These are phyloP conservation scores for Anguilla anguilla DNA, from an alignment of 2,797 vertebrate species.

Conservation along the genomic window DNA sequence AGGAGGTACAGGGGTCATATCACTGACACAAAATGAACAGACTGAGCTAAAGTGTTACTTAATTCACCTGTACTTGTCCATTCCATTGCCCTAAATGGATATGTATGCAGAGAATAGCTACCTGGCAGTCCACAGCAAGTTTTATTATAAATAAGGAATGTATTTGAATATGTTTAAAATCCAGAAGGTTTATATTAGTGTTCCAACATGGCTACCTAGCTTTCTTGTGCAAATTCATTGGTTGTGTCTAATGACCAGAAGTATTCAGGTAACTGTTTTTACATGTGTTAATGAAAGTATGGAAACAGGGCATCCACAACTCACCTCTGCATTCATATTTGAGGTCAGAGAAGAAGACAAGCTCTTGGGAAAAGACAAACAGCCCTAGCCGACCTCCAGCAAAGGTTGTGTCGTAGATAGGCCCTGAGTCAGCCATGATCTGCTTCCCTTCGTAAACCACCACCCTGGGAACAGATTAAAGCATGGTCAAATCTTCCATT, in stretches of 20 bases:
- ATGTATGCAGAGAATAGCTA: neutral
- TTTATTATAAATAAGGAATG: neutral
- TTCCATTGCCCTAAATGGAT: neutral
- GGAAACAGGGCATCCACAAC: slow-evolving; percentile 48
- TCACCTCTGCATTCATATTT: slow-evolving; percentile 98
- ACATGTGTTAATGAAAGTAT: neutral
- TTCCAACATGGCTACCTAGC: neutral
- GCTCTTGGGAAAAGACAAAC: slow-evolving; percentile 99
- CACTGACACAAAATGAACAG: neutral
- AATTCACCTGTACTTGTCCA: no score
- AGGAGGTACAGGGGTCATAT: neutral
- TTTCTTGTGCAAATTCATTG: neutral
- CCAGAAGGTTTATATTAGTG: neutral
- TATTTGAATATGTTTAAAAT: no score
- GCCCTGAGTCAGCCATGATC: slow-evolving; percentile 96
- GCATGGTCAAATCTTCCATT: neutral
- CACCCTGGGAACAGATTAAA: slow-evolving; percentile 75
- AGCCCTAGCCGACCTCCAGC: slow-evolving; percentile 92
- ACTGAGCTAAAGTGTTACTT: neutral
- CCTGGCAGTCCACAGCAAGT: neutral
- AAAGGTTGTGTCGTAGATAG: slow-evolving; percentile 91
- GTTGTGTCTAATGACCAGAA: neutral
- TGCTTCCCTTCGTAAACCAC: slow-evolving; percentile 97
- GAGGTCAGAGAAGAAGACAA: slow-evolving; percentile 98
- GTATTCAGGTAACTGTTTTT: no score